These are phyloP conservation scores for Melanerpes aurifrons DNA, from an alignment of 2,113 vertebrate species.

Conservation along the genomic window DNA sequence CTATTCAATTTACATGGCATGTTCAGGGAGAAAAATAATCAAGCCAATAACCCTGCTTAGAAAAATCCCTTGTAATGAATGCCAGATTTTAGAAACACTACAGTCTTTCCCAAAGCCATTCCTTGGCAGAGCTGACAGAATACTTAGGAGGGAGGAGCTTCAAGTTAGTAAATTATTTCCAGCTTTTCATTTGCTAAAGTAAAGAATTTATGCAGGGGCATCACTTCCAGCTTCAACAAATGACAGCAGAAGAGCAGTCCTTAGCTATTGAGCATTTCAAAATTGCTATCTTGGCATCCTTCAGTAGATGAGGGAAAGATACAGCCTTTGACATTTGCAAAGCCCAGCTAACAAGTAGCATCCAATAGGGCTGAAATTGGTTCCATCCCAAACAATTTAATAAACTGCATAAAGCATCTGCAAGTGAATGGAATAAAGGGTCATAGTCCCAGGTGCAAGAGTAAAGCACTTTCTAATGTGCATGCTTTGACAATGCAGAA, in stretches of 20 bases:
- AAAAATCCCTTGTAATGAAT: constrained; percentile 66
- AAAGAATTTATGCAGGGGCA: constrained; percentile 41
- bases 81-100: constrained; percentile 61
- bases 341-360: not conserved
- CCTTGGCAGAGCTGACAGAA: constrained; percentile 54
- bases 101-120: constrained; percentile 55
- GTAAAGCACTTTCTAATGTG: not conserved
- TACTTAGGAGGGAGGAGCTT: constrained; percentile 62
- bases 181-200: constrained; percentile 54
- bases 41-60: constrained; percentile 14
- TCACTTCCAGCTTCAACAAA: constrained; percentile 33
- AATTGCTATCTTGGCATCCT: not conserved
- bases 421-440: not conserved
- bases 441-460: not conserved
- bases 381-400: not conserved
- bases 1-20: constrained; percentile 66
- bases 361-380: not conserved
- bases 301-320: not conserved
- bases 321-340: not conserved
- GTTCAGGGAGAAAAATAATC: constrained; percentile 62
- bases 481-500: not conserved
- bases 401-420: not conserved
- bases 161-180: constrained; percentile 62
- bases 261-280: not conserved
- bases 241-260: constrained; percentile 21